Percentiles rank a stretch among this genome's conserved stretches.
Conservation (phyloP, 2,888 invertebrate genomes). For the Dicranocentrus wangi region DNA sequence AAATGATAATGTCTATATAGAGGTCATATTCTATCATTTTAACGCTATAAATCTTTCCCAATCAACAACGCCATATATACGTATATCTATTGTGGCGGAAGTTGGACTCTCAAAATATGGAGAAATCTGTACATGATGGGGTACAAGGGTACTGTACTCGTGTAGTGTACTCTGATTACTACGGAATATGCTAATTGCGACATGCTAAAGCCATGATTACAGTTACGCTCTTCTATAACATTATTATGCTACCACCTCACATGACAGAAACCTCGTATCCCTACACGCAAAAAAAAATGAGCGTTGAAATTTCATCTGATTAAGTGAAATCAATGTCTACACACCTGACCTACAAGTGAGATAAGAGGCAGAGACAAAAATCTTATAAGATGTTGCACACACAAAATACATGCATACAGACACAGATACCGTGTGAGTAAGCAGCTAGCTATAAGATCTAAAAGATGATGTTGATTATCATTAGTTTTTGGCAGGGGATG, state of each 20-base stretch:
- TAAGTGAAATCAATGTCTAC: constrained; percentile 21
- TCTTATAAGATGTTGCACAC: not conserved
- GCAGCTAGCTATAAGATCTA: too few relatives aligned
- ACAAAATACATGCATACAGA: not conserved
- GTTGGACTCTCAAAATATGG: not conserved
- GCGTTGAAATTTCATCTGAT: constrained; percentile 16
- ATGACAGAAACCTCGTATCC: too few relatives aligned
- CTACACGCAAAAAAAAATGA: too few relatives aligned
- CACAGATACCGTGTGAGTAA: too few relatives aligned
- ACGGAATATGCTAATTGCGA: not conserved
- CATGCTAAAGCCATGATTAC: not conserved
- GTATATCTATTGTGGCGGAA: too few relatives aligned
- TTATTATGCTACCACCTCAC: too few relatives aligned
- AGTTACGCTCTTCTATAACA: too few relatives aligned
- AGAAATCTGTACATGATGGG: not conserved
- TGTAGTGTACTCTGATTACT: too few relatives aligned
- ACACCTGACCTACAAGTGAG: constrained; percentile 19
- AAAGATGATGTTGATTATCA: constrained; percentile 14
- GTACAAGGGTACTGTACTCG: constrained; percentile 6
- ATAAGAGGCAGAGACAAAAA: too few relatives aligned
- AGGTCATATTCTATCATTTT: not conserved
- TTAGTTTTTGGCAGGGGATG: not conserved
- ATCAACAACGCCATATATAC: too few relatives aligned
- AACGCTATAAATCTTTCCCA: not conserved
- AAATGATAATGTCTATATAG: too few relatives aligned